Percentiles rank a stretch among this genome's conserved stretches.
These are phyloP conservation scores for Solea senegalensis DNA, from an alignment of 2,113 vertebrate species.

Conservation along the genomic window DNA sequence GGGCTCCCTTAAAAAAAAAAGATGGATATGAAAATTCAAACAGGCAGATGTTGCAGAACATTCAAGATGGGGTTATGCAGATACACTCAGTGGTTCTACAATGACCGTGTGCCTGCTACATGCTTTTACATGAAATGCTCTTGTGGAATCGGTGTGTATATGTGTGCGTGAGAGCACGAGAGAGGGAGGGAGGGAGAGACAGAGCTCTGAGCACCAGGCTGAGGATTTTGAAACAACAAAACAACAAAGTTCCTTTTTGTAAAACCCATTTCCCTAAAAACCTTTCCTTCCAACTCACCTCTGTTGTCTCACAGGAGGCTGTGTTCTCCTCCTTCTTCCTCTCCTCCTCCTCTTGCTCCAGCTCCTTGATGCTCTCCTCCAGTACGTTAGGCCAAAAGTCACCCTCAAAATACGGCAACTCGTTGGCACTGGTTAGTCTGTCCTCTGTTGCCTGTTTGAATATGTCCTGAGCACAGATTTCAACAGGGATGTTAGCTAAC, in stretches of 20 bases:
- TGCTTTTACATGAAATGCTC: slow-evolving; percentile 35
- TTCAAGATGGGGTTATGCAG: slow-evolving; percentile 35
- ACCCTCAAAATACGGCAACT: slow-evolving; percentile 97
- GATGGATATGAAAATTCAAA: slow-evolving; percentile 34
- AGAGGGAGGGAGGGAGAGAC: slow-evolving; percentile 20
- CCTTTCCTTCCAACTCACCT: slow-evolving; percentile 79
- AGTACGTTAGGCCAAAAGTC: slow-evolving; percentile 99
- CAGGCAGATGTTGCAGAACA: slow-evolving; percentile 23
- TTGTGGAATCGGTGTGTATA: slow-evolving; percentile 20
- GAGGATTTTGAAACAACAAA: slow-evolving; percentile 26
- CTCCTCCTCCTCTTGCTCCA: slow-evolving; percentile 98
- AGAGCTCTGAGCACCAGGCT: background rate
- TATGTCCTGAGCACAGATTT: slow-evolving; percentile 86
- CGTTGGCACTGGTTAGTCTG: slow-evolving; percentile 94
- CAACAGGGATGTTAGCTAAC: background rate
- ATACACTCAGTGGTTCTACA: slow-evolving; percentile 40
- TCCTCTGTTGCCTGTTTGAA: slow-evolving; percentile 99
- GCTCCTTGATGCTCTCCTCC: slow-evolving; percentile 98
- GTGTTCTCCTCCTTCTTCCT: slow-evolving; percentile 98
- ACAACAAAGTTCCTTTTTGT: background rate
- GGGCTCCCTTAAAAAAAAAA: slow-evolving; percentile 85
- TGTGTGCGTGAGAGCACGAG: background rate
- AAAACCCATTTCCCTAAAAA: slow-evolving; percentile 5
- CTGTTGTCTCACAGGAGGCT: slow-evolving; percentile 90
- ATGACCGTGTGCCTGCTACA: slow-evolving; percentile 25